phyloP scores from a whole-genome alignment of 1,140 invertebrate genomes.

The Ooceraea biroi region DNA sequence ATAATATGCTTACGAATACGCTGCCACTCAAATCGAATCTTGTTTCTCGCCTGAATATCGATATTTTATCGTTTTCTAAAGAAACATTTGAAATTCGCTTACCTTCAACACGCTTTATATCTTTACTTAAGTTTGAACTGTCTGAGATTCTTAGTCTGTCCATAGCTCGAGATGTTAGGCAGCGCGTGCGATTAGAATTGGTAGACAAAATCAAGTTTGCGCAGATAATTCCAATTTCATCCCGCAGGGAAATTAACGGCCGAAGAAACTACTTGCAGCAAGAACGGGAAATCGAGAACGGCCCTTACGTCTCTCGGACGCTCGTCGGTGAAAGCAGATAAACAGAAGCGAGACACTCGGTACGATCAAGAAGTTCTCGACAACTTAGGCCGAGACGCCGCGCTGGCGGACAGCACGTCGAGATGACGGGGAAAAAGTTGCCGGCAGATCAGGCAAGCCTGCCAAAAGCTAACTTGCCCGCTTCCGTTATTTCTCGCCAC shows the following conservation, averaged over 20 bases:
- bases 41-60: too few species aligned
- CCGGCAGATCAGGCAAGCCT: conserved; percentile 22
- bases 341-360: conserved; percentile 6
- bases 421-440: conserved; percentile 37
- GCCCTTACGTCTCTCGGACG: background rate
- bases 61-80: too few species aligned
- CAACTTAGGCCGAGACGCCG: conserved; percentile 53
- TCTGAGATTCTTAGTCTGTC: too few species aligned
- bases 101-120: too few species aligned
- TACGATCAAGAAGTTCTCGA: conserved; percentile 43
- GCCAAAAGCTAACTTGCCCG: conserved; percentile 41
- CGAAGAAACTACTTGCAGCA: background rate
- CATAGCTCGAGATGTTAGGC: too few species aligned
- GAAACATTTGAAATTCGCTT: too few species aligned
- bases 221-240: background rate
- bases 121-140: too few species aligned
- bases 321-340: conserved; percentile 21
- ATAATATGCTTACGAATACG: too few species aligned
- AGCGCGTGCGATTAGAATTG: background rate
- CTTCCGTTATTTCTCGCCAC: conserved; percentile 46
- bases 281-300: conserved; percentile 4
- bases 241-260: background rate
- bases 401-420: conserved; percentile 31
- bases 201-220: background rate
- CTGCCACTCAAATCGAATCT: too few species aligned